phyloP scores from a whole-genome alignment of 2,888 invertebrate genomes.

The Perizoma affinitatum region DNA sequence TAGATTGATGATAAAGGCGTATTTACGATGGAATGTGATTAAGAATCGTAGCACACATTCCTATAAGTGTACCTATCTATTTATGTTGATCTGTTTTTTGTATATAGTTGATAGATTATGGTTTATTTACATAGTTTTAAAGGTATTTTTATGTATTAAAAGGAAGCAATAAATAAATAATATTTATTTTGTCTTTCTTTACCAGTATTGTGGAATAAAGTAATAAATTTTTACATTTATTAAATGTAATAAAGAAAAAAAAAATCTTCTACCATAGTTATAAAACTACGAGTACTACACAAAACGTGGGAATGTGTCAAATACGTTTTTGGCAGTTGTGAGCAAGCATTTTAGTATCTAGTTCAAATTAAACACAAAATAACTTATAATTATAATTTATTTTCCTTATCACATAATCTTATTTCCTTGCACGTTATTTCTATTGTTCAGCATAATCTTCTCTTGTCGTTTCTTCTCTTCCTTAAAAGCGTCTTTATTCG shows the following conservation, averaged over 20 bases:
- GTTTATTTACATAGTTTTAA: constrained; percentile 21
- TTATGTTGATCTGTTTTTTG: constrained; percentile 25
- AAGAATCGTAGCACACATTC: constrained; percentile 15
- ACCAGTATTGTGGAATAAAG: no score
- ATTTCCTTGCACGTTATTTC: constrained; percentile 89
- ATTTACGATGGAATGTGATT: constrained; percentile 16
- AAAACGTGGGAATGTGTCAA: no score
- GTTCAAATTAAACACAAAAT: constrained; percentile 28
- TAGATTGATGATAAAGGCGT: neutral
- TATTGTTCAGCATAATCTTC: constrained; percentile 90
- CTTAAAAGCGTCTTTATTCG: constrained; percentile 91
- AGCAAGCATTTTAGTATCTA: no score
- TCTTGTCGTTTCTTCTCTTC: constrained; percentile 93
- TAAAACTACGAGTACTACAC: no score
- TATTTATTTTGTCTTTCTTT: constrained; percentile 5
- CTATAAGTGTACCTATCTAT: constrained; percentile 18
- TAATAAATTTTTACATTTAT: no score
- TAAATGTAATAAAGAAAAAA: no score
- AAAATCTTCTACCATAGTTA: no score
- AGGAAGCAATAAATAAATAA: constrained; percentile 25
- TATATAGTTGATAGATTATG: constrained; percentile 26
- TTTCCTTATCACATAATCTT: constrained; percentile 78
- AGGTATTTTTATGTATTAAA: constrained; percentile 18
- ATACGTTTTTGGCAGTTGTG: no score
- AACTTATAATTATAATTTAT: constrained; percentile 33